phyloP scores from a whole-genome alignment of 2,888 invertebrate genomes.

The Pogonocherus hispidulus region DNA sequence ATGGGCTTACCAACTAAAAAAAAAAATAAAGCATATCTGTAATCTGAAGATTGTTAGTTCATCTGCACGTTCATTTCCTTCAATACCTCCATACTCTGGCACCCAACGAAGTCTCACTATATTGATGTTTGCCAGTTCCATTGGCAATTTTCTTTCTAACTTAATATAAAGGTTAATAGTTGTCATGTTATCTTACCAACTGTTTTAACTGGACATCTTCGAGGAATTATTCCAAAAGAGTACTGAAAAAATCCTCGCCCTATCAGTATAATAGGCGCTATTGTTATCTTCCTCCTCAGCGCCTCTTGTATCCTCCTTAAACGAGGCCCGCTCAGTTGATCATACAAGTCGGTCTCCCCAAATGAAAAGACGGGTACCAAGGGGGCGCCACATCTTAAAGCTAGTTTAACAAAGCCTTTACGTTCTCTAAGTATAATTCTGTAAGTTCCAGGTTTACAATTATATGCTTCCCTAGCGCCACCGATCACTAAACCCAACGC shows the following conservation, averaged over 20 bases:
- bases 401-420: constrained; percentile 72
- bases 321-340: constrained; percentile 80
- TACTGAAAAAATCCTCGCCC: constrained; percentile 95
- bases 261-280: constrained; percentile 82
- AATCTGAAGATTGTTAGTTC: too few species aligned
- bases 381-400: constrained; percentile 74
- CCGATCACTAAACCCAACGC: constrained; percentile 86
- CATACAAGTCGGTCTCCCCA: constrained; percentile 90
- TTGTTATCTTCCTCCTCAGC: constrained; percentile 77
- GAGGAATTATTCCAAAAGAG: constrained; percentile 87
- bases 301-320: constrained; percentile 78
- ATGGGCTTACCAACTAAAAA: constrained; percentile 88
- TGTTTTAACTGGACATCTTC: constrained; percentile 83
- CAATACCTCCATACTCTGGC: too few species aligned
- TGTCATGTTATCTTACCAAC: too few species aligned
- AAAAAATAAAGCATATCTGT: too few species aligned
- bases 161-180: too few species aligned
- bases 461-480: constrained; percentile 90
- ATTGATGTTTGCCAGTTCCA: too few species aligned
- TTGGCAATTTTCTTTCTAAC: too few species aligned
- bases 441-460: constrained; percentile 84
- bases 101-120: too few species aligned
- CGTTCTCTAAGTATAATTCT: constrained; percentile 76
- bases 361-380: constrained; percentile 92
- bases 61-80: too few species aligned